Base-by-base conservation (phyloP, 2,888 invertebrate genomes). In the Eupithecia vulgata region DNA sequence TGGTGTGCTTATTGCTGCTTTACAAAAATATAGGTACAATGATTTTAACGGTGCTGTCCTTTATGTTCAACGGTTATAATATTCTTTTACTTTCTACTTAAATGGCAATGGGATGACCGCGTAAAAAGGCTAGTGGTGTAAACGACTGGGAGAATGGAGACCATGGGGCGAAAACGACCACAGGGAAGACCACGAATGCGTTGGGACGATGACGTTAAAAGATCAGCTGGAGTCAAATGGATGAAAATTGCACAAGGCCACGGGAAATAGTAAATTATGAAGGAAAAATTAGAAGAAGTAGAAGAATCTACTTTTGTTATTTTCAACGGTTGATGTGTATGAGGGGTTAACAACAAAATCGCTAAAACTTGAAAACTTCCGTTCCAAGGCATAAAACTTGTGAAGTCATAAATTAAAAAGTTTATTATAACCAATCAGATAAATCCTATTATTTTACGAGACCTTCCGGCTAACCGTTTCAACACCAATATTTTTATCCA, bases 401-500 rank as follows among this genome's bases (percentile, higher is more conserved):
- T 70, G 30, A 65, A 72, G 72, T 68, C 67, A 73, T 75, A 75
- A 72, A 75, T 70, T 66, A 72, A 62, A 69, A 67, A 21, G 52
- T 68, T 68, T 62, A 70, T 70, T 74, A 68, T 57, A 66, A 66
- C 66, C 57, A 59, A 68, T 73, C 59, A 48, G 64, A 68, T 69
- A 67, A 76, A 73, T 70, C 40, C 71, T 76, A 76, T 70, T 61
- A 65, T 74, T 74, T 72, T 70, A 72, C 61, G 65, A 72, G 75
- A 75, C 71, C 69, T 83, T 82, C 82, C 84, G 83, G 84, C 78
- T 77, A 80, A 80, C 77, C 68, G 70, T 75, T 82, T 84, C 83
- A 83, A 81, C 84, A 80, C 77, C 79, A 81, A 85, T 82, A 83
- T 80, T 78, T 80, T 75, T 79, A 81, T 83, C 81, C 83, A 84